Evolutionary conservation across 1,140 invertebrate genomes (phyloP), one percentile per base, ranked within the genome.

Genomic region (Micrasema minimum): DNA sequence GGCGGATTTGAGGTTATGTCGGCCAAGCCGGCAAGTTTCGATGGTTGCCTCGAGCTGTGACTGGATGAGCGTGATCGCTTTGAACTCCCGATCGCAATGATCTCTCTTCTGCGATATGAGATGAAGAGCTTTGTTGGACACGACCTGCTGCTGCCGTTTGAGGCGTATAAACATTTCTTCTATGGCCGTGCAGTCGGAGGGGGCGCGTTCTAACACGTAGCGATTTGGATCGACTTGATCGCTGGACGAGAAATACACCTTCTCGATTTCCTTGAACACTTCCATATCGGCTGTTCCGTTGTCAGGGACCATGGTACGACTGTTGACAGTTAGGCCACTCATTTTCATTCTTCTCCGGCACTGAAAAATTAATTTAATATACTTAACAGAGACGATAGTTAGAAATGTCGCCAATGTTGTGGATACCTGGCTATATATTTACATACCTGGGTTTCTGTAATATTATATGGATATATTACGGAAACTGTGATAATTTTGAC

Each of bases 91-190:
- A 69, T 92, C 91, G 80, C 95, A 97, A 1, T 90, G 87, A 73
- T 89, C 90, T 61, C 96, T 90, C 73, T 98, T 95, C 79, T 97
- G 92, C 9, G 96, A 84, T 76, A 98, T 97, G 14, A 97, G 84
- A 75, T 96, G 93, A 0, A 96, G 87, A 0, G 97, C 92, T 82
- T 96, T 93, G 75, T 94, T 95, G 0, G 94, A 96, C 0, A 98
- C 93, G 26, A 96, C 93, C 79, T 85, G 83, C 61, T 84, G 82
- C 41, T 85, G 83, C 14, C 83, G 46, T 69, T 84, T 85, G 0
- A 85, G 73, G 43, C 82, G 82, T 0, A 79, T 78, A 75, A 85
- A 83, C 79, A 83, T 82, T 0, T 74, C 75, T 37, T 85, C 82
- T 0, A 85, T 81, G 4, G 79, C 77, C 0, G 79, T 81, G 53